Percentiles rank a stretch among this genome's conserved stretches.
Conservation (phyloP, 1,140 invertebrate genomes). For the Drosophila tristis region DNA sequence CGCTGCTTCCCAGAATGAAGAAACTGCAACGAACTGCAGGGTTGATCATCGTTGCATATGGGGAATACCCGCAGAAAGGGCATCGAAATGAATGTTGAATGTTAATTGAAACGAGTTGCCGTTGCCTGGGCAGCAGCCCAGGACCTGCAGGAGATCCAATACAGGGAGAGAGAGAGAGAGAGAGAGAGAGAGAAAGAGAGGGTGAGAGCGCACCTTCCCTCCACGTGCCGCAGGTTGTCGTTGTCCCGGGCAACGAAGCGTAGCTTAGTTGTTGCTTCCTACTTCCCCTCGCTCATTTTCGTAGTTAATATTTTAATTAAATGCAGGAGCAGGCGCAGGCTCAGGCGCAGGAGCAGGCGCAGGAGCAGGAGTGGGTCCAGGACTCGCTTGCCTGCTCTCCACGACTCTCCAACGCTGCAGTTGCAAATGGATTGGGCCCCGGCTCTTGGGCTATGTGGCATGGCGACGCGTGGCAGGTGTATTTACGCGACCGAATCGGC, state of each 20-base stretch:
- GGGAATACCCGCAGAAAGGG: too few relatives aligned
- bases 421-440: not conserved
- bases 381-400: conserved; percentile 4
- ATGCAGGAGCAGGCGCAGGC: conserved; percentile 73
- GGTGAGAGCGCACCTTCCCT: not conserved
- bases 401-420: conserved; percentile 9
- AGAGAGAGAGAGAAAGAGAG: not conserved
- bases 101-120: conserved; percentile 77
- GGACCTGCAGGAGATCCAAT: conserved; percentile 27
- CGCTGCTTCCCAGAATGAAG: conserved; percentile 1
- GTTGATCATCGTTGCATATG: too few relatives aligned
- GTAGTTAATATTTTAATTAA: conserved; percentile 84
- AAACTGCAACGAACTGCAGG: not conserved
- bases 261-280: conserved; percentile 34
- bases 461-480: conserved; percentile 81
- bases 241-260: conserved; percentile 24
- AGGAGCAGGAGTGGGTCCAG: conserved; percentile 36
- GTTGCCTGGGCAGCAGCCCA: conserved; percentile 22
- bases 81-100: conserved; percentile 49
- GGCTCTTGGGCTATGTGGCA: conserved; percentile 6
- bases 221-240: conserved; percentile 8
- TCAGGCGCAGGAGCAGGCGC: conserved; percentile 51
- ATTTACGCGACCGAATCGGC: conserved; percentile 60
- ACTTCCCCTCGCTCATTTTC: conserved; percentile 58
- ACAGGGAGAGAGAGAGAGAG: too few relatives aligned